Conservation (phyloP, 2,888 invertebrate genomes). For the Aleiodes alternator region DNA sequence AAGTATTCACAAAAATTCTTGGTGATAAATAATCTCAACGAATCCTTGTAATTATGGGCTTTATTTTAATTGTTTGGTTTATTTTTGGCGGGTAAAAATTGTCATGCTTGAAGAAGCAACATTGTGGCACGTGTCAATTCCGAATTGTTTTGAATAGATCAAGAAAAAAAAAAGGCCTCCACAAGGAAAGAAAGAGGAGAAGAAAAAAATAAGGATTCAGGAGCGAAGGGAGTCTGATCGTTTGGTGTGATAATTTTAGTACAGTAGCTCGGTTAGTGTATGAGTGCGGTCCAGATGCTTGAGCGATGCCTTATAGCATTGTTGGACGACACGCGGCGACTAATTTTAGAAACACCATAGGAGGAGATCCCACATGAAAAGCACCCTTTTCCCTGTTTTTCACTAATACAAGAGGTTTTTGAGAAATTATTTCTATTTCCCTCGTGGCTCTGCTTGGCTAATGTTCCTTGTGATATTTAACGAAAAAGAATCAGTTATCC, state of each 20-base stretch:
- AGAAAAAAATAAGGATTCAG: slow-evolving; percentile 23
- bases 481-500: neutral
- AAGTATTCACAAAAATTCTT: neutral
- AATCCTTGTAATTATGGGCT: neutral
- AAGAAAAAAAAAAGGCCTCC: neutral
- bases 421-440: slow-evolving; percentile 12
- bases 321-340: slow-evolving; percentile 57
- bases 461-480: neutral
- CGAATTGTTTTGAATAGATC: slow-evolving; percentile 8
- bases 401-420: neutral
- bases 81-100: slow-evolving; percentile 36
- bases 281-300: slow-evolving; percentile 68
- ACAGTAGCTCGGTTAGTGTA: slow-evolving; percentile 50
- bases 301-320: slow-evolving; percentile 58
- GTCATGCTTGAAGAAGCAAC: slow-evolving; percentile 26
- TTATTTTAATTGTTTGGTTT: no score
- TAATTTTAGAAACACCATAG: slow-evolving; percentile 55
- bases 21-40: neutral
- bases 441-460: neutral
- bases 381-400: slow-evolving; percentile 54
- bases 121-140: slow-evolving; percentile 33
- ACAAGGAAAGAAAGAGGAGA: slow-evolving; percentile 27
- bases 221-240: slow-evolving; percentile 58
- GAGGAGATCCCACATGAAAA: slow-evolving; percentile 38
- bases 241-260: slow-evolving; percentile 69